Evolutionary conservation across 2,888 invertebrate species (phyloP).

Genomic region (Chirona hameri): DNA sequence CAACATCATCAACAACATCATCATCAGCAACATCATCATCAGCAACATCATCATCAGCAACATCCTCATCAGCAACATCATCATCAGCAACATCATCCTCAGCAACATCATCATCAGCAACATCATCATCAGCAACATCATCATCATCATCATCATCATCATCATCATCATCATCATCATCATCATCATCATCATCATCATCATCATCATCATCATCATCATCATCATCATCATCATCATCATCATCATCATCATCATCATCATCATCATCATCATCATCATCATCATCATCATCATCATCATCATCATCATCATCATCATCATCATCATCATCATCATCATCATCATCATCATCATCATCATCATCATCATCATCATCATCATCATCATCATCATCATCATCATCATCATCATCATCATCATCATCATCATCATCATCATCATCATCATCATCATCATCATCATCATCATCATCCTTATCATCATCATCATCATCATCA

Average conservation of each 20-base stretch:
- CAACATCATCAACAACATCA: no score
- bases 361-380: constrained; percentile 22
- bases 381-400: constrained; percentile 22
- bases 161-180: constrained; percentile 22
- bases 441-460: no score
- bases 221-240: constrained; percentile 22
- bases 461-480: no score
- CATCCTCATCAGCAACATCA: no score
- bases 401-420: no score
- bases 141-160: no score
- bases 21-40: no score
- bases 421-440: no score
- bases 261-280: constrained; percentile 7
- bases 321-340: constrained; percentile 22
- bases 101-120: no score
- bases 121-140: no score
- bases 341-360: constrained; percentile 22
- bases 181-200: constrained; percentile 22
- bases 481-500: not conserved
- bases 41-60: no score
- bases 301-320: constrained; percentile 22
- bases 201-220: constrained; percentile 22
- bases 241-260: constrained; percentile 22
- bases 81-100: no score
- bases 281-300: constrained; percentile 22